Evolutionary conservation across 2,888 invertebrate genomes (phyloP).

Genomic region (Trimorus sp.): DNA sequence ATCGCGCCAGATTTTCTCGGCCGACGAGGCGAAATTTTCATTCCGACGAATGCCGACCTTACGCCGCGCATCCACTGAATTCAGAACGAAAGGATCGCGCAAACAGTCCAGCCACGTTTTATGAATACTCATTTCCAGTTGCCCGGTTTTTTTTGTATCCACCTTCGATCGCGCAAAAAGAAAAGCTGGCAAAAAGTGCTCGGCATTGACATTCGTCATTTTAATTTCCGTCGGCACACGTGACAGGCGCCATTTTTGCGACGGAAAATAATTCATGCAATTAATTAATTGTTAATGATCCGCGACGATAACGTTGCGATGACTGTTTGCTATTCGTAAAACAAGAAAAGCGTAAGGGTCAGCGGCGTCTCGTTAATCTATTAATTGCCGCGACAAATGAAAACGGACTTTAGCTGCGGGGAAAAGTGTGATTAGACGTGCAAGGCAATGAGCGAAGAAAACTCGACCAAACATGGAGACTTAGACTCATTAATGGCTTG

Average conservation of each 20-base stretch:
- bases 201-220: slow-evolving; percentile 45
- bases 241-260: not conserved
- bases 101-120: slow-evolving; percentile 14
- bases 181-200: slow-evolving; percentile 17
- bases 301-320: not conserved
- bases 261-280: not conserved
- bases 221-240: slow-evolving; percentile 23
- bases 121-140: slow-evolving; percentile 36
- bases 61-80: slow-evolving; percentile 21
- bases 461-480: slow-evolving; percentile 43
- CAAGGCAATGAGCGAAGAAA: slow-evolving; percentile 44
- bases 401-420: slow-evolving; percentile 58
- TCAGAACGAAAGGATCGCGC: slow-evolving; percentile 20
- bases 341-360: not conserved
- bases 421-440: slow-evolving; percentile 53
- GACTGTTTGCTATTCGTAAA: not conserved
- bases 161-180: slow-evolving; percentile 9
- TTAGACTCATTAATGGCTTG: slow-evolving; percentile 41
- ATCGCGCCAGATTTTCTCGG: slow-evolving; percentile 22
- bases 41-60: slow-evolving; percentile 32
- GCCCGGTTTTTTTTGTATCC: slow-evolving; percentile 9
- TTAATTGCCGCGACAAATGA: slow-evolving; percentile 30
- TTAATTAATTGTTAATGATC: slow-evolving; percentile 15
- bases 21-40: slow-evolving; percentile 37
- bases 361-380: slow-evolving; percentile 22